Evolutionary conservation across 2,797 vertebrate species (phyloP), one percentile per base, ranked within the genome.

Genomic region (Otolemur crassicaudatus): DNA sequence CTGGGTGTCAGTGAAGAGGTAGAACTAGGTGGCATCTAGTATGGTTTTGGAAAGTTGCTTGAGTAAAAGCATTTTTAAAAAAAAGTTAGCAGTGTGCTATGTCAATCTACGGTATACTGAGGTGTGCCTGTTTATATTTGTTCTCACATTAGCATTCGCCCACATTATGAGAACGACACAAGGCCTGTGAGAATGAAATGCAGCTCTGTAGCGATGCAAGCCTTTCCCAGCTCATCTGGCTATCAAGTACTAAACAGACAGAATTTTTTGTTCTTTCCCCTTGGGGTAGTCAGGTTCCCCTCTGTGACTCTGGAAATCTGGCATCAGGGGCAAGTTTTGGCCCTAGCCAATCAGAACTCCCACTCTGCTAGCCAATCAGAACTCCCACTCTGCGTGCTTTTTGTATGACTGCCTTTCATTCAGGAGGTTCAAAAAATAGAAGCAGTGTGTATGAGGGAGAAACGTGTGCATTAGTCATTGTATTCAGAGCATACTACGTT

Each of bases 391-490:
- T 9, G 79, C 89, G n/a, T 93, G 89, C 73, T 97, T 95, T n/a
- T 37, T 34, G 96, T 94, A 81, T 97, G 93, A 96, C 93, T 70
- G 75, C 86, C 72, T 89, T 97, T 96, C 96, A 60, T 94, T 70
- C 56, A 27, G 49, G 82, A 92, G 97, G 69, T 93, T 97, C 95
- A 75, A 60, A 76, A 97, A 93, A 96, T 85, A 81, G 80, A 75
- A 97, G 97, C 85, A 84, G 73, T 80, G 67, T 96, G 97, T 93
- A 70, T 75, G 73, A 43, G 46, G 13, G 82, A 94, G 90, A 60
- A 70, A 34, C 4, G 60, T 37, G 70, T 46, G 79, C 97, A 86
- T 98, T 96, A 84, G 96, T 98, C 98, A 97, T 97, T 94, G 95
- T 89, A 67, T 67, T 82, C 92, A 61, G 88, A 84, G 95, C 93